phyloP scores from a whole-genome alignment of 2,113 vertebrate genomes.

The Procapra przewalskii region DNA sequence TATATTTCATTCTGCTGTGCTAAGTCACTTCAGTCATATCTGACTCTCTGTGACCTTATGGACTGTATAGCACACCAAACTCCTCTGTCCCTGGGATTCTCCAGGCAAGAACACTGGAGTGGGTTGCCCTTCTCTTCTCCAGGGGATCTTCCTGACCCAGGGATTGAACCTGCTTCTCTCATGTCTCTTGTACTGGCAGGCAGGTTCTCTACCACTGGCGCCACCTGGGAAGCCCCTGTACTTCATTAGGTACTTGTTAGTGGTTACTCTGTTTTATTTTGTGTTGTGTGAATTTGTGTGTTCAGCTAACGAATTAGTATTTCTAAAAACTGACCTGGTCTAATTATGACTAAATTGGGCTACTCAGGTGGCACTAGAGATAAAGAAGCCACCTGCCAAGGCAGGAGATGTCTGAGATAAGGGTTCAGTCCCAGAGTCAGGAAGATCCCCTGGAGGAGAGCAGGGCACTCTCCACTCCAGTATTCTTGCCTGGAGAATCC shows the following conservation, averaged over 20 bases:
- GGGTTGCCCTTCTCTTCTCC: neutral
- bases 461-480: neutral
- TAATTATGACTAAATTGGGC: neutral
- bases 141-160: neutral
- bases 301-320: neutral
- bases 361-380: neutral
- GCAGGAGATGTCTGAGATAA: neutral
- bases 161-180: neutral
- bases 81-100: neutral
- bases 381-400: neutral
- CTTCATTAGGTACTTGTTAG: neutral
- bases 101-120: neutral
- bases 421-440: neutral
- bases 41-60: neutral
- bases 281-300: neutral
- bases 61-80: neutral
- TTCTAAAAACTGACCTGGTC: neutral
- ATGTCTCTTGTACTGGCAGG: neutral
- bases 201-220: neutral
- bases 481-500: neutral
- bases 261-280: neutral
- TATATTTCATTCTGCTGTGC: neutral
- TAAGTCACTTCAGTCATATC: neutral
- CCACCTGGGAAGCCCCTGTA: neutral
- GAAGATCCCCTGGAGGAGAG: neutral